Base-by-base conservation (phyloP, 1,140 invertebrate species). In the Chironomus striatipennis region DNA sequence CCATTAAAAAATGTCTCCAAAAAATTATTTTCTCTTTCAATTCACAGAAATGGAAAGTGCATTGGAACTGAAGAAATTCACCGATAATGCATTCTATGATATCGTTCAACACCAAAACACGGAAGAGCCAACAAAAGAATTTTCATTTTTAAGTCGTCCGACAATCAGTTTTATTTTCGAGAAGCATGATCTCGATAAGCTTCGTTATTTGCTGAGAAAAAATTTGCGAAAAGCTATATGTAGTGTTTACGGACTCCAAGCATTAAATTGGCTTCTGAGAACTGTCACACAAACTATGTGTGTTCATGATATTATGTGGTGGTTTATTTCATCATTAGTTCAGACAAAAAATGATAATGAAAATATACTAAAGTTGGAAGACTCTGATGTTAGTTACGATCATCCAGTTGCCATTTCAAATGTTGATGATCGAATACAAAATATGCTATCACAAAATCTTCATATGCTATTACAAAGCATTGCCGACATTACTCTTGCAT, bases 241-340 rank as follows among this genome's bases (percentile, higher is more conserved):
- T 79, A 84, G 95, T 76, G 90, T 94, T 8, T 95, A 94, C 80
- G 93, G 93, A 0, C 78, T 85, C 20, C 79, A 97, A 88, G 95
- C 95, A 0, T 86, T 98, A 73, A 97, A 98, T 81, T 99, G 97
- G 97, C 82, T 99, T 6, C 84, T 99, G 3, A 87, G 94, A 76
- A 94, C 90, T 75, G 94, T 98, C 1, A 96, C 94, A 0, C 93
- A 97, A 81, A 91, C 95, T 7, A 90, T 90, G 7, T 93, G 92
- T 80, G 85, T 98, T 8, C 96, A 98, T 79, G 96, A 98, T 82
- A 84, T 98, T 0, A 87, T 98, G 76, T 98, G 96, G 96, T 97
- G 94, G 92, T 96, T 98, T 79, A 91, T 94, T 1, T 88, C 86
- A n/a, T 88, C 87, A 2, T 83, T 95, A 20, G 88, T 87, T 7